Conservation (phyloP, 2,797 vertebrate species). For the Pipistrellus nathusii region DNA sequence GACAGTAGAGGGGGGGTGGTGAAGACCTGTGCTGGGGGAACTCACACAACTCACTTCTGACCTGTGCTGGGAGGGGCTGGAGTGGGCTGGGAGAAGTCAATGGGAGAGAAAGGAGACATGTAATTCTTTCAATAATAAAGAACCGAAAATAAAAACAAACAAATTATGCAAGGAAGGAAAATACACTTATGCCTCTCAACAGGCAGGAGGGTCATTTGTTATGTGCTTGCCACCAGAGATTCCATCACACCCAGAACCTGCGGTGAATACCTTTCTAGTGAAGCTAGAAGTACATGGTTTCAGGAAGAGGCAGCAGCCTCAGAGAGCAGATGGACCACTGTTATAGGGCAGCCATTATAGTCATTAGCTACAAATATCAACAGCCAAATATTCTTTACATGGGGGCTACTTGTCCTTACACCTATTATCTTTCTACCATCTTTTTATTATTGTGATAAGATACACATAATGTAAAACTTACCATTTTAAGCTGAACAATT, state of each 20-base stretch:
- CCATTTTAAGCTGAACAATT: background rate
- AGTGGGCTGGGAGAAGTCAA: too few species aligned
- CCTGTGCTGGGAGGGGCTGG: too few species aligned
- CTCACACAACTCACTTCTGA: too few species aligned
- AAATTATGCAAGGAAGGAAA: background rate
- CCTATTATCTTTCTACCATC: too few species aligned
- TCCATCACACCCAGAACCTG: conserved; percentile 54
- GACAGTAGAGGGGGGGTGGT: too few species aligned
- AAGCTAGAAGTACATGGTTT: conserved; percentile 1
- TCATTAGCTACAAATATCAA: background rate
- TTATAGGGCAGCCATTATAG: background rate
- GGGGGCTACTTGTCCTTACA: background rate
- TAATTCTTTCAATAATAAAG: too few species aligned
- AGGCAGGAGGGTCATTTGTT: conserved; percentile 60
- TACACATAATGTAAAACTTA: background rate
- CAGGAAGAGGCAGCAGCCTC: background rate
- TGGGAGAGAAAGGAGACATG: too few species aligned
- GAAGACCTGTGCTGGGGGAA: too few species aligned
- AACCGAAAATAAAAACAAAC: too few species aligned
- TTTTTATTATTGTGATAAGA: conserved; percentile 1
- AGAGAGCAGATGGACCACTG: background rate
- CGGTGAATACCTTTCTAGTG: conserved; percentile 39
- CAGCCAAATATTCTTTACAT: background rate
- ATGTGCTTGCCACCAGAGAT: conserved; percentile 62
- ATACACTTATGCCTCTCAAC: conserved; percentile 61